Conservation (phyloP, 2,797 vertebrate genomes). For the Onychomys leucogaster region DNA sequence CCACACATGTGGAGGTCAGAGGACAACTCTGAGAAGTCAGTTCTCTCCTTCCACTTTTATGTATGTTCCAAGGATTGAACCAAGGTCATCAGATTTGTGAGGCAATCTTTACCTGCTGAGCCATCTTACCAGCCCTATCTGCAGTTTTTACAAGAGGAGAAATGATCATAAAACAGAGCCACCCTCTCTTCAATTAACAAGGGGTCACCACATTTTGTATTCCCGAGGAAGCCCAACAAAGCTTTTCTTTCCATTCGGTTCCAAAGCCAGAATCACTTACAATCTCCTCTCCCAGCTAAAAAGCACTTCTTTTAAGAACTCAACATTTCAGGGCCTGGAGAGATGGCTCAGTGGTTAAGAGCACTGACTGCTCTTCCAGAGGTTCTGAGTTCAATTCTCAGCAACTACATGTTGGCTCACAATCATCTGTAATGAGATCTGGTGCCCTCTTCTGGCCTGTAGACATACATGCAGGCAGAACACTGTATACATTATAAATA, state of each 20-base stretch:
- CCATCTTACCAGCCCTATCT: background rate
- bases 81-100: background rate
- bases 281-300: background rate
- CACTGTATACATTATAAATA: no score
- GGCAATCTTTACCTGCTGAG: background rate
- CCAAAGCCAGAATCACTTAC: slow-evolving; percentile 38
- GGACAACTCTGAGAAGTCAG: background rate
- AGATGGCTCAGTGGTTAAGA: no score
- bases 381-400: no score
- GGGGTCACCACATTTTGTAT: background rate
- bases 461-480: no score
- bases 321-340: background rate
- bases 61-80: background rate
- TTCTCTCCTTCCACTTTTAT: background rate
- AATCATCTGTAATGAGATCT: no score
- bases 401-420: no score
- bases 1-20: background rate
- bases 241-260: background rate
- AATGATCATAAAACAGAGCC: background rate
- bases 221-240: slow-evolving; percentile 13
- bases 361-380: no score
- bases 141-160: background rate
- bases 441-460: no score
- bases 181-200: background rate
- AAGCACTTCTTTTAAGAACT: slow-evolving; percentile 17